These are phyloP conservation scores for Drosophila watanabei DNA, from an alignment of 1,140 invertebrate genomes.

Conservation along the genomic window DNA sequence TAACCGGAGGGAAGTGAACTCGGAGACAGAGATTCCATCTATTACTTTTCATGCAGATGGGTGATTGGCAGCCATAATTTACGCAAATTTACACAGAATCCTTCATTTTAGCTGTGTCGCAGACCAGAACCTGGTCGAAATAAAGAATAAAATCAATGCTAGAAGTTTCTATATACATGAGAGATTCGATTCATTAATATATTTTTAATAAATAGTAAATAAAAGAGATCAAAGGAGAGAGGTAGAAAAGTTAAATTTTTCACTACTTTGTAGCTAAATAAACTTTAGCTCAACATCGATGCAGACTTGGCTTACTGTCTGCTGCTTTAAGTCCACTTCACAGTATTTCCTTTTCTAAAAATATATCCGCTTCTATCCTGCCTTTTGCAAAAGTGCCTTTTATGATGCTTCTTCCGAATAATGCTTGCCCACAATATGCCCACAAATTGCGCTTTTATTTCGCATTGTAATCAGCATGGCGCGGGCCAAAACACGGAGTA, in stretches of 20 bases:
- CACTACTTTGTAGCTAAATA: not conserved
- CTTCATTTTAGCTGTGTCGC: slow-evolving; percentile 1
- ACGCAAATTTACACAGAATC: slow-evolving; percentile 61
- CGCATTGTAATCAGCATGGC: slow-evolving; percentile 60
- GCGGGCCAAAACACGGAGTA: slow-evolving; percentile 42
- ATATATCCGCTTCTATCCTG: slow-evolving; percentile 5
- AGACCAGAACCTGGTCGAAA: not conserved
- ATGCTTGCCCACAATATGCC: slow-evolving; percentile 57
- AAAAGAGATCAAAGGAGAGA: not conserved
- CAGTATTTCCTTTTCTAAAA: not conserved
- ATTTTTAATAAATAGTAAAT: not conserved
- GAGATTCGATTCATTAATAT: not conserved
- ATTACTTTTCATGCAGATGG: slow-evolving; percentile 64
- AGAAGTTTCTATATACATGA: not conserved
- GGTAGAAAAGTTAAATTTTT: not conserved
- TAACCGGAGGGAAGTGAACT: slow-evolving; percentile 39
- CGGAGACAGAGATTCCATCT: slow-evolving; percentile 24
- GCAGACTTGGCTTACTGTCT: not conserved
- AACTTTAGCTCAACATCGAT: not conserved
- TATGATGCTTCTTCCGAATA: slow-evolving; percentile 35
- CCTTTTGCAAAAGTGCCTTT: slow-evolving; percentile 13
- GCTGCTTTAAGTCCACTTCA: not conserved
- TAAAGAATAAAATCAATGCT: not conserved
- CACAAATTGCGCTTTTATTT: slow-evolving; percentile 76
- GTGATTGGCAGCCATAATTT: slow-evolving; percentile 46